Evolutionary conservation across 2,888 invertebrate genomes (phyloP), one percentile per base, ranked within the genome.

Genomic region (Plemyria rubiginata): DNA sequence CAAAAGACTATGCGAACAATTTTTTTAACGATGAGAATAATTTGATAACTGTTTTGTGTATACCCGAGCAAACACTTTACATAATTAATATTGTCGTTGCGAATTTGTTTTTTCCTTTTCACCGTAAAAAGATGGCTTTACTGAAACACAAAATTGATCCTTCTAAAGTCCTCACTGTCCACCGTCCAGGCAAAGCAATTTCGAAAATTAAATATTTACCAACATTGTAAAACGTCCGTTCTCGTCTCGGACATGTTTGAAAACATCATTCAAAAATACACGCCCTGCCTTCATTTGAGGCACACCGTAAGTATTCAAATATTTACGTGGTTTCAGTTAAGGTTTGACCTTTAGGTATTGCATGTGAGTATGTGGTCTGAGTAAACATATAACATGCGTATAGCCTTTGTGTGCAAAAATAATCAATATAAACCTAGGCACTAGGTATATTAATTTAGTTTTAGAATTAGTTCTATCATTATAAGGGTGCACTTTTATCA

Each of bases 271-370:
- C 68, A 70, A 71, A 55, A 71, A 70, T 71, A 75, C 71, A 73
- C 71, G 70, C 52, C 13, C 59, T 59, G 56, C 54, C 60, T 73
- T 76, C 73, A 75, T 79, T 82, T 75, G 68, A 70, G 75, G 75
- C 71, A 75, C 65, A 69, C 71, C 73, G 61, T 71, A 68, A 70
- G 58, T 66, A 68, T 66, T 83, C 70, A 82, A 85, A 78, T 82
- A 84, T 84, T 84, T 77, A 81, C 75, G 74, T 76, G 66, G 70
- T 66, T 72, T 66, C 70, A 68, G 70, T 75, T 76, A 73, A 73
- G 73, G 76, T 67, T 77, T 76, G 79, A 81, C 80, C 82, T 84
- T 75, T 77, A 65, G 45, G 48, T 53, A 45, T 43, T 49, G 53
- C 60, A 55, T 61, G 55, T 56, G 48, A 46, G 55, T 16, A 45